Conservation (phyloP, 2,113 vertebrate genomes). For the Paradisaea rubra region DNA sequence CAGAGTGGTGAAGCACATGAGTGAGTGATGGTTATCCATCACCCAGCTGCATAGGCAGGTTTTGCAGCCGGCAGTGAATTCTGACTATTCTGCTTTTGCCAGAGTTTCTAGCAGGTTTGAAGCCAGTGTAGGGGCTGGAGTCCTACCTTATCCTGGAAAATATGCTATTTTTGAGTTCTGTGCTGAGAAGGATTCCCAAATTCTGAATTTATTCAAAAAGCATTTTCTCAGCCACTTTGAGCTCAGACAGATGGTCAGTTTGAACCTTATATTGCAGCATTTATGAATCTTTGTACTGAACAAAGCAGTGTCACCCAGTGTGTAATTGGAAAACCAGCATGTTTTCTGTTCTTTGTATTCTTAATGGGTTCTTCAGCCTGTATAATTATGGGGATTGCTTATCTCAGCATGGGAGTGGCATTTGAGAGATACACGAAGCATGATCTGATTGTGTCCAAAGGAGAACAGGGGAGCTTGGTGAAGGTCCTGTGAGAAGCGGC, state of each 20-base stretch:
- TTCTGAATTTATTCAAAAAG: not conserved
- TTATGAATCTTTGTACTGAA: not conserved
- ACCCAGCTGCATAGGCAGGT: not conserved
- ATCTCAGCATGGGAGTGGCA: not conserved
- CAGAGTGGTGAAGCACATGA: not conserved
- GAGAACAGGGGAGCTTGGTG: not conserved
- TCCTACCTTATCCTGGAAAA: not conserved
- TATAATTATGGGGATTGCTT: not conserved
- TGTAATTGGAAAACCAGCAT: not conserved
- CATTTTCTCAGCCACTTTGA: not conserved
- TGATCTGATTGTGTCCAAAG: not conserved
- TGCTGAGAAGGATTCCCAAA: not conserved
- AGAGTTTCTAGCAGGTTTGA: not conserved
- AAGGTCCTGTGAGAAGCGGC: not conserved
- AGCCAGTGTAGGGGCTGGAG: not conserved
- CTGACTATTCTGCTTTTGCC: not conserved
- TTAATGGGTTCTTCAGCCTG: not conserved
- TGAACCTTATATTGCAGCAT: not conserved
- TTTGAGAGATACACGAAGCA: not conserved
- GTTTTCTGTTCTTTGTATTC: not conserved
- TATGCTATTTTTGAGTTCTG: not conserved
- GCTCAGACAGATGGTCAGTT: not conserved
- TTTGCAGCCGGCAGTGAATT: not conserved
- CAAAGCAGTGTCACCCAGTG: not conserved
- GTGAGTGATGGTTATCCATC: not conserved